Percentiles rank a stretch among this genome's conserved stretches.
Conservation (phyloP, 1,140 invertebrate genomes). For the Oreohelix idahoensis region DNA sequence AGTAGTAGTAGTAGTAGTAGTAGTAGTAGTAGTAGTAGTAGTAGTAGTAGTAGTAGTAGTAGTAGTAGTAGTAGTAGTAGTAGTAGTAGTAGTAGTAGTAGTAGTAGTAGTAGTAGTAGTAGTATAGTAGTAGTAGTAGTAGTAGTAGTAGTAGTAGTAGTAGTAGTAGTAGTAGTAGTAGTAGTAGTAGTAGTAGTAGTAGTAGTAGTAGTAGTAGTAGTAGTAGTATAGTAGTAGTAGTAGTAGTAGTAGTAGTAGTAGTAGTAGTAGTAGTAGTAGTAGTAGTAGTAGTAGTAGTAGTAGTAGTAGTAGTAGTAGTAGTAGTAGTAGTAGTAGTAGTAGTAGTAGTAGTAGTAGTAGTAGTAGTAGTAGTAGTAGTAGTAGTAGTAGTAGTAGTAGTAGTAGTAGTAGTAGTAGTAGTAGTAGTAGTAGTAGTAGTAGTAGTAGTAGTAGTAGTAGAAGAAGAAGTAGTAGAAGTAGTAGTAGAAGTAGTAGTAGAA, state of each 20-base stretch:
- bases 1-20: neutral
- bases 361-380: neutral
- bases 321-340: conserved; percentile 20
- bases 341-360: conserved; percentile 9
- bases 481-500: conserved; percentile 8
- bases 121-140: conserved; percentile 15
- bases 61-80: conserved; percentile 10
- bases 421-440: conserved; percentile 12
- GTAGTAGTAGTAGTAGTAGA: conserved; percentile 15
- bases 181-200: neutral
- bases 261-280: conserved; percentile 27
- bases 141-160: conserved; percentile 19
- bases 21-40: conserved; percentile 19
- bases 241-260: conserved; percentile 24
- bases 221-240: conserved; percentile 18
- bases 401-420: conserved; percentile 5
- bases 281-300: conserved; percentile 20
- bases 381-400: conserved; percentile 10
- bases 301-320: conserved; percentile 26
- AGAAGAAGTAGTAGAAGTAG: conserved; percentile 26
- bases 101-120: conserved; percentile 21
- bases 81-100: conserved; percentile 23
- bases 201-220: neutral
- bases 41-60: conserved; percentile 4
- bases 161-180: neutral